Evolutionary conservation across 2,113 vertebrate genomes (phyloP).

Genomic region (Saimiri boliviensis): DNA sequence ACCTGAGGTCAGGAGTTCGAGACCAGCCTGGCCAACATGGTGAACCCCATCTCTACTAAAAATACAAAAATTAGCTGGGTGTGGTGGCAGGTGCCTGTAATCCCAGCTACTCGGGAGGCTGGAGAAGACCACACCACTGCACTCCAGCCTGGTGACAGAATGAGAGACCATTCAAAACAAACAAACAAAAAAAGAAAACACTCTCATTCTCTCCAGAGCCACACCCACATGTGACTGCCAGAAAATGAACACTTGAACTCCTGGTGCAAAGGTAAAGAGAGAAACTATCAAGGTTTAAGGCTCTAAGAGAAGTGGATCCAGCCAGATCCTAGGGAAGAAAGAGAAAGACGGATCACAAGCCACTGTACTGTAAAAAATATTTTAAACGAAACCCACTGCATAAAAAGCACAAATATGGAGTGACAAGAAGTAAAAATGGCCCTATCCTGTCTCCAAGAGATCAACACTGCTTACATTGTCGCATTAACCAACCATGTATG

Average conservation of each 20-base stretch:
- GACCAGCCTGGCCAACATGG: no score
- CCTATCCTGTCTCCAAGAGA: background rate
- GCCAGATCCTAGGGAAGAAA: background rate
- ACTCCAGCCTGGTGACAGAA: no score
- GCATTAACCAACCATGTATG: no score
- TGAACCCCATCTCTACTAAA: no score
- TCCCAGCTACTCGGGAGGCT: no score
- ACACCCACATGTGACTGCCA: background rate
- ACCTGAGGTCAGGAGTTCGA: no score
- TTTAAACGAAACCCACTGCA: background rate
- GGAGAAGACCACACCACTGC: no score
- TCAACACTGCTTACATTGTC: background rate
- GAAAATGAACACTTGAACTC: background rate
- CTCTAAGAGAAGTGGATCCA: background rate
- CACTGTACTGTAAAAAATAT: background rate
- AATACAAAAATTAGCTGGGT: no score
- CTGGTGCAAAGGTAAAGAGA: background rate
- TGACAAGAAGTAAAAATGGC: background rate
- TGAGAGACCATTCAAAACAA: no score
- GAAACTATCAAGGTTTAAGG: background rate
- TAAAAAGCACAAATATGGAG: background rate
- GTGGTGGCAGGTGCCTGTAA: no score
- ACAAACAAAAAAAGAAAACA: background rate
- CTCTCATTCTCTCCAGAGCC: background rate
- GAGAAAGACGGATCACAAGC: background rate